Evolutionary conservation across 2,888 invertebrate species (phyloP).

Genomic region (Athetis lepigone): DNA sequence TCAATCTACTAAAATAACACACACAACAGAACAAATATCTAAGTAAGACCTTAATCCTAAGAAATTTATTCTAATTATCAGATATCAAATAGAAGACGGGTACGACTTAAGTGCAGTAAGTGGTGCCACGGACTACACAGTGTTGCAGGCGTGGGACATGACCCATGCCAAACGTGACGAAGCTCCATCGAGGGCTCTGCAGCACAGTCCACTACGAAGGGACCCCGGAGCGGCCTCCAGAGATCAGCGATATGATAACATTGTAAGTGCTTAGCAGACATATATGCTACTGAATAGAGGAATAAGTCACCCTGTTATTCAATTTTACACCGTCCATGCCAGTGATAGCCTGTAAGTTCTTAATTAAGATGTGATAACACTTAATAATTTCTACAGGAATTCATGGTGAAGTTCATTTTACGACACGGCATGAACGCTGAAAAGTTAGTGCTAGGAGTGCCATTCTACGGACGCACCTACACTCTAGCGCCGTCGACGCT

Average conservation of each 20-base stretch:
- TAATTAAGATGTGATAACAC: background rate
- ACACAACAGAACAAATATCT: background rate
- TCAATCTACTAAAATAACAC: background rate
- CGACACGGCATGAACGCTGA: constrained; percentile 92
- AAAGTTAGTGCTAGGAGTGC: constrained; percentile 93
- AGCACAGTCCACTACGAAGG: constrained; percentile 87
- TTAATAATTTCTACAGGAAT: constrained; percentile 85
- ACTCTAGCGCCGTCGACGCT: constrained; percentile 90
- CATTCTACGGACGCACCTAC: constrained; percentile 94
- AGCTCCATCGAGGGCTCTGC: constrained; percentile 84
- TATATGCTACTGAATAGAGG: too few relatives aligned
- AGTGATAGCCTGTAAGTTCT: too few relatives aligned
- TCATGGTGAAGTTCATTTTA: constrained; percentile 92
- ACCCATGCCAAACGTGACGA: constrained; percentile 84
- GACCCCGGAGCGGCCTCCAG: constrained; percentile 84
- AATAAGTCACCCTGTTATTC: too few relatives aligned
- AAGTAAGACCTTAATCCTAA: background rate
- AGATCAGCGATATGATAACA: constrained; percentile 86
- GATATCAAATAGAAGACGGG: constrained; percentile 92
- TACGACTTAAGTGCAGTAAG: constrained; percentile 91
- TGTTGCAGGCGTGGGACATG: constrained; percentile 92
- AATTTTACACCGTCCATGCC: too few relatives aligned
- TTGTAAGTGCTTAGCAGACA: constrained; percentile 71
- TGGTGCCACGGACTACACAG: constrained; percentile 92
- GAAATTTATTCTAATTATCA: constrained; percentile 44